Base-by-base conservation (phyloP, 2,888 invertebrate species). In the Tipula lateralis region DNA sequence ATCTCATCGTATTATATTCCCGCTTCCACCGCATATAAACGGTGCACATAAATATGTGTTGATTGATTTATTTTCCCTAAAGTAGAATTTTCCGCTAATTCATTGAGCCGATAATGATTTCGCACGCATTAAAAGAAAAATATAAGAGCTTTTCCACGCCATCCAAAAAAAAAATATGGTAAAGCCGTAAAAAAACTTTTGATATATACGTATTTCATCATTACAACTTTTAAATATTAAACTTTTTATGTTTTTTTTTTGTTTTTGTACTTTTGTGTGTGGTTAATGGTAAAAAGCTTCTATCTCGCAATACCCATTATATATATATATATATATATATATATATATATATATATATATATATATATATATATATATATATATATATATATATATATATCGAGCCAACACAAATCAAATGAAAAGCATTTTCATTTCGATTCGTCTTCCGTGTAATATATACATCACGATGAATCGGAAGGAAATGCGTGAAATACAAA, bases 401-500 rank as follows among this genome's bases (percentile, higher is more conserved):
- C 2, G 13, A 66, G 66, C 24, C 9, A 66, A 66, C 24, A 66
- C 66, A 66, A 66, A 66, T 66, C 66, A 66, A 66, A 66, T 66
- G 66, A 12, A 66, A 66, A 66, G n/a, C 66, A 19, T 66, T 66
- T 66, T 66, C 24, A 24, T 24, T 66, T 66, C 66, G 24, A 24
- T 66, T 66, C 66, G 24, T 24, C n/a, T 39, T 66, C n/a, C 66
- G 24, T 66, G 24, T 66, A 66, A 66, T 66, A 9, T 66, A 66
- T 66, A 66, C 24, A 66, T 24, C 66, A 24, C 16, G 44, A 24
- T 24, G 24, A 66, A n/a, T 19, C 66, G 66, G 66, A 66, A 66
- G 66, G 66, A 66, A 66, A 66, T 66, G 66, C 66, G 66, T 66
- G 66, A 66, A 66, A 66, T 66, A 66, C 24, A 66, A 66, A 66